These are phyloP conservation scores for Temnothorax curvispinosus DNA, from an alignment of 1,140 invertebrate genomes.

Conservation along the genomic window DNA sequence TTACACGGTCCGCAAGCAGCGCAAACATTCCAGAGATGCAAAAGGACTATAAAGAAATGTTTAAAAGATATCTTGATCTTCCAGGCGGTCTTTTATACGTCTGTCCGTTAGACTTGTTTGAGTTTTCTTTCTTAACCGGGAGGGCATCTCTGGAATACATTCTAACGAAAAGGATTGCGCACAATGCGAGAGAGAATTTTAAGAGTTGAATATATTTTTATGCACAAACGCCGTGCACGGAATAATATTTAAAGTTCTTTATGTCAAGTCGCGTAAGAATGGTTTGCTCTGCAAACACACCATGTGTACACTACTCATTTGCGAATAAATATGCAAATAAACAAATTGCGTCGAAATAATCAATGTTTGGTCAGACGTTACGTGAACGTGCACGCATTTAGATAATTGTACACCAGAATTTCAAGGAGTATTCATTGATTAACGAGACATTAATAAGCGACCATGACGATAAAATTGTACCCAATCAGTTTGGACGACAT, in stretches of 20 bases:
- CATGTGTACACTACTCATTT: not conserved
- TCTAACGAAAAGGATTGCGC: slow-evolving; percentile 21
- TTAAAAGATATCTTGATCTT: slow-evolving; percentile 25
- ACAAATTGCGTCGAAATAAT: not conserved
- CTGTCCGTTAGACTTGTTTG: not conserved
- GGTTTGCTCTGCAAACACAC: slow-evolving; percentile 28
- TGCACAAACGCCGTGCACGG: not conserved
- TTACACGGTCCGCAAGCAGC: not conserved
- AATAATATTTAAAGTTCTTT: slow-evolving; percentile 28
- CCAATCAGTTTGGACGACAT: slow-evolving; percentile 5
- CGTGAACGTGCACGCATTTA: not conserved
- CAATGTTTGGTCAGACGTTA: not conserved
- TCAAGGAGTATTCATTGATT: not conserved
- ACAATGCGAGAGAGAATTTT: slow-evolving; percentile 13
- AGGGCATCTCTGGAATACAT: not conserved
- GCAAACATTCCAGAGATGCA: not conserved
- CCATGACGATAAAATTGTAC: slow-evolving; percentile 21
- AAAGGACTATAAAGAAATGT: slow-evolving; percentile 2
- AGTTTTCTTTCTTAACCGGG: slow-evolving; percentile 22
- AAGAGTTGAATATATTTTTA: slow-evolving; percentile 30
- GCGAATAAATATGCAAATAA: slow-evolving; percentile 32
- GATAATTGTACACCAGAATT: not conserved
- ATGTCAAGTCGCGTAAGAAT: not conserved
- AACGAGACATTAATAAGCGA: slow-evolving; percentile 17
- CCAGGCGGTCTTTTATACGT: not conserved